Evolutionary conservation across 1,140 invertebrate genomes (phyloP).

Genomic region (Amphibalanus amphitrite): DNA sequence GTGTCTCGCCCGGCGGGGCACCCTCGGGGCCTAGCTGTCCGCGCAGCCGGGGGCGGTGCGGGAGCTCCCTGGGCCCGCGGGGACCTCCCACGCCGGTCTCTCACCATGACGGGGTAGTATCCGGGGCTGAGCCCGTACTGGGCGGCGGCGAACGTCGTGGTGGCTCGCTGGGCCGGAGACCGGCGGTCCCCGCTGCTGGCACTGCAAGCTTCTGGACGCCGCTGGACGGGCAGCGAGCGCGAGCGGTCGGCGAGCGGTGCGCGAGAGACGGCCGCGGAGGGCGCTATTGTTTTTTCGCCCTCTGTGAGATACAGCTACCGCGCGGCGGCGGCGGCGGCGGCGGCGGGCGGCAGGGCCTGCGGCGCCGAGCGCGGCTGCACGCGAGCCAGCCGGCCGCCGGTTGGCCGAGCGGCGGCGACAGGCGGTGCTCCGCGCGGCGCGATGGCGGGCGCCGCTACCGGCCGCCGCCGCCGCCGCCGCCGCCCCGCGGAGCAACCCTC

Average conservation of each 20-base stretch:
- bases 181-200: background rate
- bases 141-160: background rate
- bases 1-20: too few relatives aligned
- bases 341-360: too few relatives aligned
- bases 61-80: too few relatives aligned
- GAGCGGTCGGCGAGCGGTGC: background rate
- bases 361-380: background rate
- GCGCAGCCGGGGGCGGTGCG: background rate
- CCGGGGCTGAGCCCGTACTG: background rate
- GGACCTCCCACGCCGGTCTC: too few relatives aligned
- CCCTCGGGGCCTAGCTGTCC: background rate
- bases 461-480: too few relatives aligned
- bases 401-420: background rate
- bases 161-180: background rate
- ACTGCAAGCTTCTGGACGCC: background rate
- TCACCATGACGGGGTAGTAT: background rate
- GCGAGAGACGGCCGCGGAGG: too few relatives aligned
- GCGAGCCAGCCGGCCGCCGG: background rate
- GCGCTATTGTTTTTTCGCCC: constrained; percentile 1
- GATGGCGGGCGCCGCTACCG: background rate
- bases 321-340: too few relatives aligned
- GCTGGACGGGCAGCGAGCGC: background rate
- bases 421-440: background rate
- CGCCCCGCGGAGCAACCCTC: background rate
- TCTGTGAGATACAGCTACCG: background rate